Percentiles rank a stretch among this genome's conserved stretches.
Evolutionary conservation across 2,888 invertebrate species (phyloP).

Genomic region (Cantharis rustica): DNA sequence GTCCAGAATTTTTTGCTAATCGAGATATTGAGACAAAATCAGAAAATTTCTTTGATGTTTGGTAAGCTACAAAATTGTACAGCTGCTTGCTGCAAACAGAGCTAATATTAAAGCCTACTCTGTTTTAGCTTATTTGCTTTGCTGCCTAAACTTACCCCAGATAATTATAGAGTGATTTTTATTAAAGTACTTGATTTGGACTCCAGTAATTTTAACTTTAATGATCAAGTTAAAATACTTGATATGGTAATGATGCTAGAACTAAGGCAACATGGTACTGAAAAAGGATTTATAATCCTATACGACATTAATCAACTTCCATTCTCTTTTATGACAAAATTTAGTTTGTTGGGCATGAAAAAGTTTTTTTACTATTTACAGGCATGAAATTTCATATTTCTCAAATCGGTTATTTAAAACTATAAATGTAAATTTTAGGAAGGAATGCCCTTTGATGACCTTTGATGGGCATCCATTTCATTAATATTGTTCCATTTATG

Average conservation of each 20-base stretch:
- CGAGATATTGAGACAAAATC: background rate
- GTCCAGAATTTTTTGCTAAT: background rate
- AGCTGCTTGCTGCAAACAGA: too few species aligned
- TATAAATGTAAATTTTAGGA: too few species aligned
- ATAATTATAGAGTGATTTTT: constrained; percentile 63
- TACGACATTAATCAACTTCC: constrained; percentile 65
- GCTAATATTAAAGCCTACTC: background rate
- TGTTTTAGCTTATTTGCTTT: constrained; percentile 55
- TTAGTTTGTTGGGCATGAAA: constrained; percentile 66
- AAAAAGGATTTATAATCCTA: constrained; percentile 63
- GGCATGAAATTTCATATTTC: constrained; percentile 47
- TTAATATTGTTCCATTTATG: constrained; percentile 71
- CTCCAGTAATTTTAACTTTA: constrained; percentile 61
- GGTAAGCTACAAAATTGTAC: background rate
- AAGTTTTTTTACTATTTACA: constrained; percentile 71
- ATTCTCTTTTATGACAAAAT: constrained; percentile 65
- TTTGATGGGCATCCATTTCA: constrained; percentile 70
- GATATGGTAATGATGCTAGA: constrained; percentile 64
- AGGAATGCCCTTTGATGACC: constrained; percentile 65
- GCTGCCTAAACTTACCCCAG: constrained; percentile 58
- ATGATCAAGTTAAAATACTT: constrained; percentile 56
- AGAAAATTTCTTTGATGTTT: background rate
- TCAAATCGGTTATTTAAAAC: too few species aligned
- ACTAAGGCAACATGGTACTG: constrained; percentile 58
- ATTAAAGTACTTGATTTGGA: constrained; percentile 60